Conservation (phyloP, 2,113 vertebrate species). For the Rutilus rutilus region DNA sequence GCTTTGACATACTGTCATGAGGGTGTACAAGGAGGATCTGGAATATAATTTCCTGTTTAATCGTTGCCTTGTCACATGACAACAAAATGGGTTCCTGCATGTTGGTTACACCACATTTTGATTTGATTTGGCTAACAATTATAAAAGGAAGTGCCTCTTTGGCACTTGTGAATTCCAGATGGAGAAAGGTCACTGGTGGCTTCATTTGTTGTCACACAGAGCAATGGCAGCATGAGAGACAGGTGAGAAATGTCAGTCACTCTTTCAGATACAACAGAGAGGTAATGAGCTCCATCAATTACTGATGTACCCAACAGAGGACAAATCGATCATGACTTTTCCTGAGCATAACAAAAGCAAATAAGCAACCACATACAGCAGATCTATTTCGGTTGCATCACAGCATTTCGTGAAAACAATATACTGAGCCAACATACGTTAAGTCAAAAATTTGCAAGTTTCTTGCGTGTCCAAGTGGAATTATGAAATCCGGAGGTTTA, state of each 20-base stretch:
- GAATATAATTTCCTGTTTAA: background rate
- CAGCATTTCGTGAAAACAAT: background rate
- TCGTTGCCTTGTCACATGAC: background rate
- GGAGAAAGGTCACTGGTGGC: background rate
- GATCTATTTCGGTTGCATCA: background rate
- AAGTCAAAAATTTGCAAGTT: background rate
- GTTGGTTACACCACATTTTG: background rate
- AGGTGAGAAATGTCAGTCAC: constrained; percentile 31
- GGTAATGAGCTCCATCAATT: constrained; percentile 35
- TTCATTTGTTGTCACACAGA: constrained; percentile 17
- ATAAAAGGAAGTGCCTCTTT: background rate
- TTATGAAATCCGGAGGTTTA: background rate
- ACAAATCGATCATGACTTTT: constrained; percentile 24
- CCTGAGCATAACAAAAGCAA: background rate
- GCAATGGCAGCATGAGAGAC: constrained; percentile 17
- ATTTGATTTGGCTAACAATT: background rate
- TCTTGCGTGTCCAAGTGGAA: background rate
- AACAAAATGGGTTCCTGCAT: background rate
- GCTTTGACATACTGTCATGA: background rate
- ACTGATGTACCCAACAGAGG: background rate
- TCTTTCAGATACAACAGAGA: constrained; percentile 12
- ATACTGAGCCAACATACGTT: background rate
- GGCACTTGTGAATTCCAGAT: background rate
- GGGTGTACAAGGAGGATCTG: background rate
- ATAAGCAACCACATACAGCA: background rate